Base-by-base conservation (phyloP, 2,113 vertebrate genomes). In the Poeciliopsis retropinna region DNA sequence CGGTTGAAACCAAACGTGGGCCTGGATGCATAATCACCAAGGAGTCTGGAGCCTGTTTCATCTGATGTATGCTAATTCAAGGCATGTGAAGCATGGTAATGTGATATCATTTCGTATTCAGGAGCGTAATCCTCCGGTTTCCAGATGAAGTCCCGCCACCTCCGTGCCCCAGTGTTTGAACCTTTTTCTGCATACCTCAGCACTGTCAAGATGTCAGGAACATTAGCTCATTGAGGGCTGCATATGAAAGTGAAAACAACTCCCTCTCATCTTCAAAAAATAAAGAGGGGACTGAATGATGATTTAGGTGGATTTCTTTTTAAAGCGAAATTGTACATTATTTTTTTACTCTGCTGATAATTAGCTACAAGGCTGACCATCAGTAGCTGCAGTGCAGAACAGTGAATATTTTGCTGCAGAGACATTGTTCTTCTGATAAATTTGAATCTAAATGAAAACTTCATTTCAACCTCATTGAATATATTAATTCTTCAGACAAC, bases 31-130 rank as follows among this genome's bases (percentile, higher is more conserved):
- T 83, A 89, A 90, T 86, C 66, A 76, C 85, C 47, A 70, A 83
- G 82, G 70, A 87, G 85, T 87, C 82, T 71, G 65, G 14, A 78
- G 67, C 82, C 73, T 12, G 81, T 91, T 91, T 87, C 82, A 92
- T 86, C 90, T 86, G 88, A 88, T 91, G 75, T 88, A 91, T 91
- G 89, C 83, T 91, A 91, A 91, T 92, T 81, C 11, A 1, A 73
- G 64, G 84, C 86, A 89, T 87, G 86, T 86, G 88, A 90, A 63
- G 84, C 74, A 90, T 88, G 88, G 74, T 88, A 89, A 92, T 92
- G 85, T 81, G 64, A 82, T 82, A 85, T 75, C 37, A 72, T 82
- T 81, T 90, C 67, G 77, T 84, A 76, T 85, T 89, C 34, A 6
- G 2, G 9, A 2, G 61, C 22, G 60, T 65, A 61, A 73, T 41